A percentile compares a stretch with the other conserved stretches of the same genome.
Conservation (phyloP, 2,113 vertebrate species). For the Myotis davidii region DNA sequence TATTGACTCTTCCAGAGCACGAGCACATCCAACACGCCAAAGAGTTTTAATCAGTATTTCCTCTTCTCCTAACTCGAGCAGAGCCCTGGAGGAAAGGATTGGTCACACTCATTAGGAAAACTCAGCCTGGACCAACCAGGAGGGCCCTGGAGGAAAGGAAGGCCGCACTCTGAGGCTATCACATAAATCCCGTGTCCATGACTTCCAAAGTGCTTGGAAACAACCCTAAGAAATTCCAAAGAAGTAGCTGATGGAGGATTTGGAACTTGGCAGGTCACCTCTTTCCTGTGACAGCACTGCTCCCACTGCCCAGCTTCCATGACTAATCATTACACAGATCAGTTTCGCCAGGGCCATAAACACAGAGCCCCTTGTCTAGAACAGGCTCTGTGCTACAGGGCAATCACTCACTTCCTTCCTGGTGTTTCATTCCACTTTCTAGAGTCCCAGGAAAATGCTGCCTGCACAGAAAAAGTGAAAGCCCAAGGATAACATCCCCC, state of each 20-base stretch:
- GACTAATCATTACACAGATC: neutral
- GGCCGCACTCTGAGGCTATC: neutral
- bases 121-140: neutral
- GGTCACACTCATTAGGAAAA: neutral
- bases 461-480: neutral
- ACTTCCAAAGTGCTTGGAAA: neutral
- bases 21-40: neutral
- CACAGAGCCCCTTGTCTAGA: neutral
- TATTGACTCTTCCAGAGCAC: neutral
- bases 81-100: neutral
- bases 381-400: neutral
- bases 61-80: neutral
- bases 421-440: neutral
- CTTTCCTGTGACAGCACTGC: neutral
- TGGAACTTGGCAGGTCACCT: neutral
- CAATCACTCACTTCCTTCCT: neutral
- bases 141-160: neutral
- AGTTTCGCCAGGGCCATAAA: neutral
- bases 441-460: neutral
- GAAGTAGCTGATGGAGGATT: neutral
- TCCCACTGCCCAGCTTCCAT: neutral
- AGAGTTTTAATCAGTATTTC: neutral
- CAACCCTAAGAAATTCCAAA: neutral
- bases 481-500: neutral
- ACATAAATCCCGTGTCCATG: neutral